Conservation (phyloP, 2,888 invertebrate species). For the Adelphocoris suturalis region DNA sequence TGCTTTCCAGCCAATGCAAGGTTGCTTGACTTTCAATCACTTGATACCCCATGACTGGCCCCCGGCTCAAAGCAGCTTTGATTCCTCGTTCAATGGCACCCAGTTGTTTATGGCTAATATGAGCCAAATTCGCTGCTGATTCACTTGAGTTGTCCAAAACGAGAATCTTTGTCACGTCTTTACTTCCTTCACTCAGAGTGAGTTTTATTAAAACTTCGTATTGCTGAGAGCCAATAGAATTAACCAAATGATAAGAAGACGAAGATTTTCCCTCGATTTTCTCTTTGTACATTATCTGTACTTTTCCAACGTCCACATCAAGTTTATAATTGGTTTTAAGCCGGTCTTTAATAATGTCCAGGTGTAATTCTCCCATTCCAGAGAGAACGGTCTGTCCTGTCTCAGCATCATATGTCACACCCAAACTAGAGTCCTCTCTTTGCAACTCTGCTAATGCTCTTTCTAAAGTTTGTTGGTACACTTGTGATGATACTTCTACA, state of each 20-base stretch:
- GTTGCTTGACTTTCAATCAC: constrained; percentile 85
- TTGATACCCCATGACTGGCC: constrained; percentile 89
- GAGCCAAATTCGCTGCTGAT: constrained; percentile 84
- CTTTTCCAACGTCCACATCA: constrained; percentile 92
- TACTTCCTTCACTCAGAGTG: constrained; percentile 80
- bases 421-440: constrained; percentile 94
- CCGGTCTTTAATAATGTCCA: constrained; percentile 95
- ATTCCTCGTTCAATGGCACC: constrained; percentile 87
- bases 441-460: constrained; percentile 88
- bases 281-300: constrained; percentile 96
- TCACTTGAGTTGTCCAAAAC: constrained; percentile 85
- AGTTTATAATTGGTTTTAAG: constrained; percentile 93
- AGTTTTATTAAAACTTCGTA: constrained; percentile 84
- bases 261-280: constrained; percentile 80
- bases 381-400: constrained; percentile 91
- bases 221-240: constrained; percentile 78
- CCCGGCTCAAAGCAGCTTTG: constrained; percentile 85
- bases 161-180: constrained; percentile 78
- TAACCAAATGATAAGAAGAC: constrained; percentile 78
- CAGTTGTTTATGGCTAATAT: constrained; percentile 84
- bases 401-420: constrained; percentile 86
- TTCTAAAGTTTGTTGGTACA: constrained; percentile 88
- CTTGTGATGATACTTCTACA: constrained; percentile 84
- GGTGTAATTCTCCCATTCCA: constrained; percentile 98
- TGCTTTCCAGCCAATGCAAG: constrained; percentile 87